phyloP scores from a whole-genome alignment of 2,888 invertebrate genomes.

The Eumerus sabulonum region DNA sequence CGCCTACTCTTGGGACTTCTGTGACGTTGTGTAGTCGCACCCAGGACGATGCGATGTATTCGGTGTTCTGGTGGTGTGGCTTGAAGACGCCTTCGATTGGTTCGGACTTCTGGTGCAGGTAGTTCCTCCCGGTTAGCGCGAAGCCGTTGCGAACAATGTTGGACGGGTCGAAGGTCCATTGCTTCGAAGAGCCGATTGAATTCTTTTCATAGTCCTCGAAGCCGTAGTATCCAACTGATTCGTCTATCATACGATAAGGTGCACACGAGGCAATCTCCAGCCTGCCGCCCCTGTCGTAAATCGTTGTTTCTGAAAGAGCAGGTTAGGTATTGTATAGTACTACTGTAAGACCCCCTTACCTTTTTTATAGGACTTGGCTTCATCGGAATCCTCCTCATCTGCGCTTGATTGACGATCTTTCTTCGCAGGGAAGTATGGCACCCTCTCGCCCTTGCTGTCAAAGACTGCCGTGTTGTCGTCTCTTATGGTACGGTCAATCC shows the following conservation, averaged over 20 bases:
- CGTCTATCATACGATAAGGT: slow-evolving; percentile 3
- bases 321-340: too few relatives aligned
- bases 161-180: slow-evolving; percentile 16
- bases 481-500: slow-evolving; percentile 9
- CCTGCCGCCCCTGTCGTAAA: slow-evolving; percentile 18
- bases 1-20: slow-evolving; percentile 8
- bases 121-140: slow-evolving; percentile 36
- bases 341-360: background rate
- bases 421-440: background rate
- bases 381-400: slow-evolving; percentile 1
- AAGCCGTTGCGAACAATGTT: slow-evolving; percentile 36
- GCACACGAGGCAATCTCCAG: slow-evolving; percentile 24
- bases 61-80: slow-evolving; percentile 8
- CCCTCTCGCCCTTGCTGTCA: slow-evolving; percentile 1
- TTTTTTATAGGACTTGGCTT: slow-evolving; percentile 6
- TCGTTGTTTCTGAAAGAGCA: slow-evolving; percentile 19
- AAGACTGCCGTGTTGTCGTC: slow-evolving; percentile 9
- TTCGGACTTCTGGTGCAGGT: slow-evolving; percentile 5
- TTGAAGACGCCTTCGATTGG: slow-evolving; percentile 33
- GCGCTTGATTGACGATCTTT: background rate
- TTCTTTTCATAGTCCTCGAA: slow-evolving; percentile 47
- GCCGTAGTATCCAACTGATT: slow-evolving; percentile 29
- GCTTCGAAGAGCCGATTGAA: slow-evolving; percentile 11
- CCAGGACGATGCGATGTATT: slow-evolving; percentile 37
- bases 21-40: slow-evolving; percentile 21